Percentiles rank a stretch among this genome's conserved stretches.
Conservation (phyloP, 1,140 invertebrate genomes). For the Steinernema feltiae region DNA sequence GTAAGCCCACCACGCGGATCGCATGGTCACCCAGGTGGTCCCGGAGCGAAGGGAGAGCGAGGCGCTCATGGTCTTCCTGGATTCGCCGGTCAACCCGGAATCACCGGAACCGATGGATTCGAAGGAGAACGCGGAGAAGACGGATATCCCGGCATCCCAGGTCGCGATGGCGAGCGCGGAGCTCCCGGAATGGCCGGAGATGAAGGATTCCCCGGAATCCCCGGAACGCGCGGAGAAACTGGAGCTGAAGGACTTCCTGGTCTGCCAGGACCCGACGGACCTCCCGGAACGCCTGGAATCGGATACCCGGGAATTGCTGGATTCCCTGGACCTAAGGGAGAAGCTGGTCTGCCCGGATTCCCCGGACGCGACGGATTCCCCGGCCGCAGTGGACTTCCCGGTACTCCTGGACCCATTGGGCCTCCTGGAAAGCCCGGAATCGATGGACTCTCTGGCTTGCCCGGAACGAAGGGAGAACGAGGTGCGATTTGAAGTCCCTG, state of each 20-base stretch:
- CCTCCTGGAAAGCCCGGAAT: slow-evolving; percentile 25
- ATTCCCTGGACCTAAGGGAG: slow-evolving; percentile 37
- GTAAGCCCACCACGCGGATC: slow-evolving; percentile 35
- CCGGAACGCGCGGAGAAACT: slow-evolving; percentile 14
- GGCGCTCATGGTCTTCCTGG: slow-evolving; percentile 37
- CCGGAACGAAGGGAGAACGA: slow-evolving; percentile 6
- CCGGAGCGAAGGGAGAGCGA: slow-evolving; percentile 28
- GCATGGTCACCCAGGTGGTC: slow-evolving; percentile 26
- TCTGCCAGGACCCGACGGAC: not conserved
- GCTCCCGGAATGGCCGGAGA: slow-evolving; percentile 19
- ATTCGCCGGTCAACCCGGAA: slow-evolving; percentile 31
- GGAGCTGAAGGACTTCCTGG: too few relatives aligned
- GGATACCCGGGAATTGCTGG: slow-evolving; percentile 33
- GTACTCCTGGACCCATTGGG: slow-evolving; percentile 29
- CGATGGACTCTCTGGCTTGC: slow-evolving; percentile 30
- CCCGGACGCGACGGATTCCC: slow-evolving; percentile 32
- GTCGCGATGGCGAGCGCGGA: slow-evolving; percentile 37
- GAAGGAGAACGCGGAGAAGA: slow-evolving; percentile 29
- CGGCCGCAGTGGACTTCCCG: slow-evolving; percentile 35
- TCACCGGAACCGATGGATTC: slow-evolving; percentile 27
- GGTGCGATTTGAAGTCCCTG: not conserved
- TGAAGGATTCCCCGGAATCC: slow-evolving; percentile 43
- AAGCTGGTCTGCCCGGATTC: slow-evolving; percentile 28
- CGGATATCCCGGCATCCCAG: slow-evolving; percentile 21
- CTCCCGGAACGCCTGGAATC: slow-evolving; percentile 26